Evolutionary conservation across 2,888 invertebrate genomes (phyloP).

Genomic region (Drosophila eohydei): DNA sequence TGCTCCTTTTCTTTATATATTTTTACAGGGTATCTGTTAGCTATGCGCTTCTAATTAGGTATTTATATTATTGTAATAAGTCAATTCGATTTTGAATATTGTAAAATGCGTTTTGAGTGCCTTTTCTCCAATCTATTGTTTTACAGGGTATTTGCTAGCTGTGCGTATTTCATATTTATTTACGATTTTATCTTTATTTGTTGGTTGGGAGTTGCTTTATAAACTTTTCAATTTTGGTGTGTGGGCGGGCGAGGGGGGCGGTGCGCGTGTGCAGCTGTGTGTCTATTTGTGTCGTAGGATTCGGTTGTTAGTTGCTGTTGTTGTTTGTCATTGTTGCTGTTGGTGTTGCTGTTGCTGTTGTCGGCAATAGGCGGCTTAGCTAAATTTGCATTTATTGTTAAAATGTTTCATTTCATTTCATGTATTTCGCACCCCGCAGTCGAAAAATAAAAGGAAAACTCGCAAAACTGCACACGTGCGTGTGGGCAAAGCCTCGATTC

Average conservation of each 20-base stretch:
- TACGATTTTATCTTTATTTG: constrained; percentile 48
- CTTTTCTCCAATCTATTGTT: background rate
- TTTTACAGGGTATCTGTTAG: no score
- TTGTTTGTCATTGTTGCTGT: constrained; percentile 35
- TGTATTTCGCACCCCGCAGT: constrained; percentile 53
- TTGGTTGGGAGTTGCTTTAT: constrained; percentile 56
- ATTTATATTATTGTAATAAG: no score
- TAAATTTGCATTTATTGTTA: constrained; percentile 78
- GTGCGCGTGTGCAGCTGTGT: constrained; percentile 48
- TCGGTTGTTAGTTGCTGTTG: constrained; percentile 38
- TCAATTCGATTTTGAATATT: no score
- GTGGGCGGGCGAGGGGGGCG: background rate
- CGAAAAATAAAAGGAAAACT: constrained; percentile 26
- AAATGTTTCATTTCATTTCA: constrained; percentile 77
- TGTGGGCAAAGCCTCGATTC: constrained; percentile 43
- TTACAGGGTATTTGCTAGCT: constrained; percentile 21
- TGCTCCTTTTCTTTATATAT: no score
- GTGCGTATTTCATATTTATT: constrained; percentile 6
- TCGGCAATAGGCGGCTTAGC: constrained; percentile 71
- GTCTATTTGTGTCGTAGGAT: constrained; percentile 61
- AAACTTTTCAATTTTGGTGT: constrained; percentile 63
- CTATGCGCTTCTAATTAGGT: no score
- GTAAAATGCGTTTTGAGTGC: no score
- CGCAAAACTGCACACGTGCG: constrained; percentile 58
- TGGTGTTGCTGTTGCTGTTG: constrained; percentile 46